Evolutionary conservation across 2,888 invertebrate genomes (phyloP).

Genomic region (Ethmia dodecea): DNA sequence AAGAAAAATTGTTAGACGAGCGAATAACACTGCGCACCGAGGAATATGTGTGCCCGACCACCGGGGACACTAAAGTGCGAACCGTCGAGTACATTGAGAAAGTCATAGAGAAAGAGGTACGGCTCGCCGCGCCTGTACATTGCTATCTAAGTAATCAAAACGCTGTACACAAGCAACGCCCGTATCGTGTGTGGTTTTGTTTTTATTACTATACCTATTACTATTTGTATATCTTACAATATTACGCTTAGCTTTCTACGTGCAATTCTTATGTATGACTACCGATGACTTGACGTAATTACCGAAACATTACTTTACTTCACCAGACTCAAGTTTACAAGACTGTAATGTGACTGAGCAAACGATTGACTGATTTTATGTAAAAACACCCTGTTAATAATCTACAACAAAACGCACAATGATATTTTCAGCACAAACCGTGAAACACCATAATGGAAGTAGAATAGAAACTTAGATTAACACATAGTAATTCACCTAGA

Average conservation of each 20-base stretch:
- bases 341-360: too few species aligned
- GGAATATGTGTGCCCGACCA: conserved; percentile 91
- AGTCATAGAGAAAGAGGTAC: conserved; percentile 97
- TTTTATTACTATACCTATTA: conserved; percentile 28
- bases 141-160: conserved; percentile 45
- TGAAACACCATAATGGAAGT: conserved; percentile 32
- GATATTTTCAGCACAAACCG: conserved; percentile 30
- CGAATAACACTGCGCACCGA: conserved; percentile 92
- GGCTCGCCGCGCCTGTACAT: conserved; percentile 60
- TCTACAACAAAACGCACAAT: conserved; percentile 33
- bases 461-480: conserved; percentile 28
- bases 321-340: too few species aligned
- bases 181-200: conserved; percentile 63
- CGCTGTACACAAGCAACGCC: conserved; percentile 72
- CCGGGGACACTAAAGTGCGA: conserved; percentile 91
- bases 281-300: background rate
- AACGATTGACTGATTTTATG: conserved; percentile 23
- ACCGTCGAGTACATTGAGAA: conserved; percentile 97
- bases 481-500: conserved; percentile 28
- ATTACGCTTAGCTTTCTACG: conserved; percentile 69
- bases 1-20: conserved; percentile 93
- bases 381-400: conserved; percentile 34
- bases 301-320: background rate
- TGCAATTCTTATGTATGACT: conserved; percentile 31
- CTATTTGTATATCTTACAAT: conserved; percentile 45